A percentile compares a stretch with the other conserved stretches of the same genome.
Conservation (phyloP, 1,140 invertebrate species). For the Ostrea denselamellosa region DNA sequence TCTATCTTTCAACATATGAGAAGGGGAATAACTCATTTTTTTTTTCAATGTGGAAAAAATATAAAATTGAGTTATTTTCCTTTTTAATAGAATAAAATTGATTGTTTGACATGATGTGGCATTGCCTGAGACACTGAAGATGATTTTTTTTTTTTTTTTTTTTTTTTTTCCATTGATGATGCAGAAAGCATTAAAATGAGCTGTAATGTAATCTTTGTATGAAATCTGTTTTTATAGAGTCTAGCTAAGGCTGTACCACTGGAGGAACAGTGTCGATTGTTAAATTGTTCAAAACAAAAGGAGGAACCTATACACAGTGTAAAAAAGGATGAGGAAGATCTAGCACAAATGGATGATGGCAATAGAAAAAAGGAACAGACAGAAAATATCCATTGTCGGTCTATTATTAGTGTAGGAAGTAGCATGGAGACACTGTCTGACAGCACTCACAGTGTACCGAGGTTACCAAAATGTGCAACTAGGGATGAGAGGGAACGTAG, state of each 20-base stretch:
- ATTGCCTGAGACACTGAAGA: too few relatives aligned
- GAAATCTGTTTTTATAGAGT: background rate
- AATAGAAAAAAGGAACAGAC: background rate
- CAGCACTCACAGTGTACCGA: background rate
- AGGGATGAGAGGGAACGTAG: background rate
- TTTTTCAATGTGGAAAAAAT: too few relatives aligned
- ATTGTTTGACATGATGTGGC: too few relatives aligned
- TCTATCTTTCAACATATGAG: too few relatives aligned
- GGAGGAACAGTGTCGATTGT: conserved; percentile 41
- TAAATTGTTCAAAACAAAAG: background rate
- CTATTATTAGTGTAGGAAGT: background rate
- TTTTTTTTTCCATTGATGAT: too few relatives aligned
- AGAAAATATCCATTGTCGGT: background rate
- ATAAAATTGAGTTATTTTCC: too few relatives aligned
- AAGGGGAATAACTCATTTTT: too few relatives aligned
- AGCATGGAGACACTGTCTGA: conserved; percentile 20
- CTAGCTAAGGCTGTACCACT: conserved; percentile 32
- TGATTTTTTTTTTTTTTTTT: too few relatives aligned
- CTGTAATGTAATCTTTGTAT: background rate
- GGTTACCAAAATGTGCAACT: background rate
- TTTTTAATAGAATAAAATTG: too few relatives aligned
- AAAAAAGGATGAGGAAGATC: background rate
- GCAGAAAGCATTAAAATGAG: too few relatives aligned
- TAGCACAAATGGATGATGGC: background rate
- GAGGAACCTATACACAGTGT: background rate